These are phyloP conservation scores for Hormaphis cornu DNA, from an alignment of 1,140 invertebrate genomes.

Conservation along the genomic window DNA sequence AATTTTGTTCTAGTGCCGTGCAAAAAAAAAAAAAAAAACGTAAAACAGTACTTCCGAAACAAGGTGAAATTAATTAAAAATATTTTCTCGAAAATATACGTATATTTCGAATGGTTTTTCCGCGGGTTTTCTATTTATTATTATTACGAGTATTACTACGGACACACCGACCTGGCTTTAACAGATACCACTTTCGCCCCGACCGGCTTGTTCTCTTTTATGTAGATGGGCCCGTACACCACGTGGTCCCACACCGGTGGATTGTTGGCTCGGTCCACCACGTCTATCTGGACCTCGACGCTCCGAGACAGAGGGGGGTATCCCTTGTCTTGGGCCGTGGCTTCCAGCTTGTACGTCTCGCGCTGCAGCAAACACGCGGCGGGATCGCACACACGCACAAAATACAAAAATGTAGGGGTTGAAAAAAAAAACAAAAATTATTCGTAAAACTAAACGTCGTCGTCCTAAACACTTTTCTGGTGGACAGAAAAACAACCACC, in stretches of 20 bases:
- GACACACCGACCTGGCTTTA: conserved; percentile 96
- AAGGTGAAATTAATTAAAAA: no score
- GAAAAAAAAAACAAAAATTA: background rate
- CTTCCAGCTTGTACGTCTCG: conserved; percentile 93
- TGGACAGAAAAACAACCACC: no score
- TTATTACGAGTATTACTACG: no score
- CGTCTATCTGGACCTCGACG: conserved; percentile 94
- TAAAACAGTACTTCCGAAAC: no score
- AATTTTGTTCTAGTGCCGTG: conserved; percentile 1
- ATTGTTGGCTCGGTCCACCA: conserved; percentile 94
- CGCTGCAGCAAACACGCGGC: conserved; percentile 53
- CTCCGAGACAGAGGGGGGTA: conserved; percentile 83
- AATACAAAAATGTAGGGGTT: background rate
- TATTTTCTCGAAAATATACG: no score
- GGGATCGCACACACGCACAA: conserved; percentile 1
- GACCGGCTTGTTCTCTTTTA: conserved; percentile 92
- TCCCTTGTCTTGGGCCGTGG: conserved; percentile 92
- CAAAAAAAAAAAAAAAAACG: background rate
- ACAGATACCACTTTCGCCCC: conserved; percentile 92
- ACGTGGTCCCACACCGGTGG: conserved; percentile 92
- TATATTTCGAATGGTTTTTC: no score
- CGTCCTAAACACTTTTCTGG: no score
- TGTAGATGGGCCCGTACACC: conserved; percentile 90
- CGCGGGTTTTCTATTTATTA: no score
- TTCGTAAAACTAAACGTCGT: no score